Evolutionary conservation across 2,888 invertebrate species (phyloP).

Genomic region (Oligia fasciuncula): DNA sequence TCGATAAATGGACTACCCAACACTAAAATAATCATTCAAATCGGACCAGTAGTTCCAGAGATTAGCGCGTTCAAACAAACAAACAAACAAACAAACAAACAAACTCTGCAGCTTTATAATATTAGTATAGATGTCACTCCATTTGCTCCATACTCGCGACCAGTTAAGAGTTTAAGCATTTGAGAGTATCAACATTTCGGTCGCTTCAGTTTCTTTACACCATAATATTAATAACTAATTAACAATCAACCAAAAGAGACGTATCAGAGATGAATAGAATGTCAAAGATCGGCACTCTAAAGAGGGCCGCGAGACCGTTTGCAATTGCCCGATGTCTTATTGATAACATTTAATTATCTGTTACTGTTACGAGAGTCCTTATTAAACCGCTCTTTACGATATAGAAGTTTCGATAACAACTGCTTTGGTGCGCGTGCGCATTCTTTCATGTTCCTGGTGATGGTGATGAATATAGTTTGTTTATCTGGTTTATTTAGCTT

Average conservation of each 20-base stretch:
- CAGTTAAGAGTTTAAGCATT: too few relatives aligned
- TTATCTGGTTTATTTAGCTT: neutral
- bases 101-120: too few relatives aligned
- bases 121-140: too few relatives aligned
- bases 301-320: conserved; percentile 6
- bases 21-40: too few relatives aligned
- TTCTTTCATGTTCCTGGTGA: neutral
- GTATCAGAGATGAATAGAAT: neutral
- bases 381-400: conserved; percentile 17
- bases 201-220: neutral
- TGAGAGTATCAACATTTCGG: neutral
- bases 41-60: too few relatives aligned
- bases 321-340: conserved; percentile 24
- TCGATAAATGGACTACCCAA: too few relatives aligned
- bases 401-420: conserved; percentile 21
- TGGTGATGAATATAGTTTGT: conserved; percentile 2
- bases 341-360: conserved; percentile 44
- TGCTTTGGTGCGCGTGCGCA: neutral
- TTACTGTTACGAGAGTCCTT: conserved; percentile 11
- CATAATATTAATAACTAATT: conserved; percentile 2
- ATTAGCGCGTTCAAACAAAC: too few relatives aligned
- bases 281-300: conserved; percentile 12
- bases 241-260: conserved; percentile 17
- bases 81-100: too few relatives aligned
- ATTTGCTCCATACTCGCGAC: too few relatives aligned